Evolutionary conservation across 2,888 invertebrate species (phyloP), one percentile per base, ranked within the genome.

Genomic region (Nematopogon swammerdamellus): DNA sequence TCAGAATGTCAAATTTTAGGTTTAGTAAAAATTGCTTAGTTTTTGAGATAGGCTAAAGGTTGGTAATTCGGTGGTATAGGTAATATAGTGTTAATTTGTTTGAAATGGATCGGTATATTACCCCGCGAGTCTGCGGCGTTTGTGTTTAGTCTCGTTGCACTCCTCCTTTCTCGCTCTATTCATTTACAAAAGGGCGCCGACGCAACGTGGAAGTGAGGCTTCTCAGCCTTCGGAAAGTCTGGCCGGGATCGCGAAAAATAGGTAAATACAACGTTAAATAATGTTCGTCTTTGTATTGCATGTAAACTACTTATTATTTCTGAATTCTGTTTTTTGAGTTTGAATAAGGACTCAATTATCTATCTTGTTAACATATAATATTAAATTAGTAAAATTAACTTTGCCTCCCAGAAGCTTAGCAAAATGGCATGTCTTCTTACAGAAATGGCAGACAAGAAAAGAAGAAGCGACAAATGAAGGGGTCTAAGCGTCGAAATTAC

Each of bases 221-320:
- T 43, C 5, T 11, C 3, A 16, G 44, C 16, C 44, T 16, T 18
- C 18, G 14, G 44, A 43, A 43, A 4, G 18, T 43, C 16, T 43
- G 44, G 18, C 44, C 44, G 18, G 44, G 44, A 43, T 43, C 44
- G 44, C 44, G 18, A 43, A 43, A 43, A 43, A 43, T 43, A 43
- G 17, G 44, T 16, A 43, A 6, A 11, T 43, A 43, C 44, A 43
- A 43, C 44, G 14, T 43, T 43, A 43, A 43, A 43, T 43, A 43
- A 43, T 43, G 16, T 43, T 43, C 44, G 44, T 43, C 44, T 43
- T 43, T 43, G 44, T 43, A 17, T 43, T 43, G 4, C 44, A 43
- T 43, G 44, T 43, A 43, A 18, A 17, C 25, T 25, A 25, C 25
- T 8, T 25, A 25, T 25, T 25, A 25, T 25, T 25, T 25, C 8